Conservation (phyloP, 2,888 invertebrate genomes). For the Laothoe populi region DNA sequence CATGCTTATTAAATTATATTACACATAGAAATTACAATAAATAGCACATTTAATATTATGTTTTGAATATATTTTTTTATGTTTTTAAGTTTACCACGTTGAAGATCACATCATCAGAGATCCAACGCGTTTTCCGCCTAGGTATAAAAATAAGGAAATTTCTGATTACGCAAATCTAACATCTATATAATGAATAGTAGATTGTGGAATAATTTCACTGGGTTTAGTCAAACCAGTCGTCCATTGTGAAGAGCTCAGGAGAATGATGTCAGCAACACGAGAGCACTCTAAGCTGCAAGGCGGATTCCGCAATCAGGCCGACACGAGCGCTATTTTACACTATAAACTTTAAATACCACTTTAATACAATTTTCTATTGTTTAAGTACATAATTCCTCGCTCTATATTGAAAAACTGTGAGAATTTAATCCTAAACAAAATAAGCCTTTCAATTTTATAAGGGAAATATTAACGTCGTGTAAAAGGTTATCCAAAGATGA, state of each 20-base stretch:
- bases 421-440: no score
- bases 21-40: no score
- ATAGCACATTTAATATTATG: no score
- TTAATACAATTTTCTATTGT: not conserved
- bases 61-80: no score
- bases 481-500: not conserved
- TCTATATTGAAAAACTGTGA: no score
- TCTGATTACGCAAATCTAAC: no score
- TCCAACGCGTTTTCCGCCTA: no score
- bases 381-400: not conserved
- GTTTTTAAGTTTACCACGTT: no score
- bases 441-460: no score
- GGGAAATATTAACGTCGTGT: not conserved
- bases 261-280: slow-evolving; percentile 15
- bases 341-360: not conserved
- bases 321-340: not conserved
- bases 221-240: not conserved
- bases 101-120: no score
- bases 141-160: no score
- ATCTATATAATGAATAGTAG: not conserved
- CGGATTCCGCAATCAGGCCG: not conserved
- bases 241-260: slow-evolving; percentile 14
- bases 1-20: no score
- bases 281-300: not conserved
- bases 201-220: slow-evolving; percentile 17